Percentiles rank a stretch among this genome's conserved stretches.
phyloP scores from a whole-genome alignment of 1,140 invertebrate genomes.

The Eueides isabella region DNA sequence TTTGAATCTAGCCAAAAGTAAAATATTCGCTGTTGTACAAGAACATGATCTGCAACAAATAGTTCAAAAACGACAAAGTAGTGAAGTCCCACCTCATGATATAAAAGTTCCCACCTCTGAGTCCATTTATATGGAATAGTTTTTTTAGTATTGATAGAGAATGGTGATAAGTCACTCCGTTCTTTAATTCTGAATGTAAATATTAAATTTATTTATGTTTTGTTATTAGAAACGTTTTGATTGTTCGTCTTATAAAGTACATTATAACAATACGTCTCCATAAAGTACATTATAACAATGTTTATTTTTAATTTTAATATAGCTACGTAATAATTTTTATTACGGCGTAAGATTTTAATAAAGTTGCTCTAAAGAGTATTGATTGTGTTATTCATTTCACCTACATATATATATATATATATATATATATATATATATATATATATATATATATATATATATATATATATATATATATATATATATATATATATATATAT shows the following conservation, averaged over 20 bases:
- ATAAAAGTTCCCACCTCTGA: slow-evolving; percentile 55
- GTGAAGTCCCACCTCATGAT: slow-evolving; percentile 43
- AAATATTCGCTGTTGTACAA: slow-evolving; percentile 74
- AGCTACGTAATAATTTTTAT: background rate
- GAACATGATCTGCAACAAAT: slow-evolving; percentile 77
- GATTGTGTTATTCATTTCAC: background rate
- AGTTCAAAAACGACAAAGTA: slow-evolving; percentile 57
- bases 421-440: no score
- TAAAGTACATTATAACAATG: no score
- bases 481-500: no score
- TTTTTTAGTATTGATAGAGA: background rate
- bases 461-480: no score
- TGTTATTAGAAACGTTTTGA: background rate
- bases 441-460: no score
- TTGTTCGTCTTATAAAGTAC: background rate
- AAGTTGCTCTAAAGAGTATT: background rate
- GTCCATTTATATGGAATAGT: slow-evolving; percentile 52
- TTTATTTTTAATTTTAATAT: background rate
- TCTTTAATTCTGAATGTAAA: background rate
- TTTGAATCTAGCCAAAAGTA: slow-evolving; percentile 71
- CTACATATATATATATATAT: background rate
- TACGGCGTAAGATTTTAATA: background rate
- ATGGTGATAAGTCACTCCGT: background rate
- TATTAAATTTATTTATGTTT: background rate
- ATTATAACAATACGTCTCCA: no score